These are phyloP conservation scores for Argopecten irradians DNA, from an alignment of 1,140 invertebrate genomes.

Conservation along the genomic window DNA sequence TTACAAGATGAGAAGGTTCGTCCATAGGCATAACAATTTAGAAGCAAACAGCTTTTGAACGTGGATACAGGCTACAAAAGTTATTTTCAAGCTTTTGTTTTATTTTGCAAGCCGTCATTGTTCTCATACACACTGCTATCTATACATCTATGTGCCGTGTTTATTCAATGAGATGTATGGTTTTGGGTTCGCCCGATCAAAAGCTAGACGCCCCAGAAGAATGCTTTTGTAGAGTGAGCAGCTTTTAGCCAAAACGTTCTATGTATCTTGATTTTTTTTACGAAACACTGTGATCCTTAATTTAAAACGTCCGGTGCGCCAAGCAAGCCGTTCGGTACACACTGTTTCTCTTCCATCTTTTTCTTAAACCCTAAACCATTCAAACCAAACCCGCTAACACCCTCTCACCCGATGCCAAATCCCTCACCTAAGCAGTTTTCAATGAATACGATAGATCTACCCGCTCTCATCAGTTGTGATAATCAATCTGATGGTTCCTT, in stretches of 20 bases:
- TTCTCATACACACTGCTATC: neutral
- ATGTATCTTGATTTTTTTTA: neutral
- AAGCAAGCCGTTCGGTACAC: neutral
- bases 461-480: neutral
- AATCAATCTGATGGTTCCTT: neutral
- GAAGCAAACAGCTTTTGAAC: neutral
- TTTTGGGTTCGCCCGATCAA: neutral
- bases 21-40: neutral
- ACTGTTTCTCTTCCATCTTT: neutral
- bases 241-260: neutral
- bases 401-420: neutral
- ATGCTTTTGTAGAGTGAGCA: neutral
- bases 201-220: neutral
- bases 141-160: neutral
- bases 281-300: neutral
- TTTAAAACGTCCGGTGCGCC: neutral
- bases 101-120: slow-evolving; percentile 13
- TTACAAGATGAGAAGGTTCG: neutral
- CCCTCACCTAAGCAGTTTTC: too few relatives aligned
- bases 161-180: slow-evolving; percentile 22
- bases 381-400: neutral
- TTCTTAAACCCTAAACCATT: neutral
- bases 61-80: neutral
- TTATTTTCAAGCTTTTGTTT: neutral
- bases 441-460: too few relatives aligned